phyloP scores from a whole-genome alignment of 2,113 vertebrate species.

The Hippocampus guttulatus region DNA sequence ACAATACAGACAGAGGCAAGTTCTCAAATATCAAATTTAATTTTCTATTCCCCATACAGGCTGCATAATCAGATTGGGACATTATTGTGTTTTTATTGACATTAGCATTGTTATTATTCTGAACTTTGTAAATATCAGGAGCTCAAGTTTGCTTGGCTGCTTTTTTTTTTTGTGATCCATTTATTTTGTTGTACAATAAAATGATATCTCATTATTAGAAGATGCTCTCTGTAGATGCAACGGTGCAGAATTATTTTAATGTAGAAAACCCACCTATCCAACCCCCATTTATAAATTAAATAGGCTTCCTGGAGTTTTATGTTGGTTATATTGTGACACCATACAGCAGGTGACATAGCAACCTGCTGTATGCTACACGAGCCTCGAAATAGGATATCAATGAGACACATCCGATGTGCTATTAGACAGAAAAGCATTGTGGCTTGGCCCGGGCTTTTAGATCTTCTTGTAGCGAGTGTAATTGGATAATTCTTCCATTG shows the following conservation, averaged over 20 bases:
- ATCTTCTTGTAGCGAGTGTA: slow-evolving; percentile 27
- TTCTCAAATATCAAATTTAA: slow-evolving; percentile 81
- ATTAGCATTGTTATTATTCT: slow-evolving; percentile 79
- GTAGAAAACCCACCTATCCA: slow-evolving; percentile 1
- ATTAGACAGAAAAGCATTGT: slow-evolving; percentile 30
- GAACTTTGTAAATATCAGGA: slow-evolving; percentile 75
- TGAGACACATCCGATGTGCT: slow-evolving; percentile 29
- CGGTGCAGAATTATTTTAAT: slow-evolving; percentile 35
- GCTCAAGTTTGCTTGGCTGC: slow-evolving; percentile 47
- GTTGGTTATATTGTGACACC: slow-evolving; percentile 27
- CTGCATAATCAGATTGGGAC: slow-evolving; percentile 72
- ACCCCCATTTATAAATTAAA: slow-evolving; percentile 29
- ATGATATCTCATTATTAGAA: slow-evolving; percentile 58
- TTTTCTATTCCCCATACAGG: slow-evolving; percentile 66
- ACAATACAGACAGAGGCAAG: slow-evolving; percentile 75
- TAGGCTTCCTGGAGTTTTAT: slow-evolving; percentile 19
- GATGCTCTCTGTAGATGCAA: slow-evolving; percentile 37
- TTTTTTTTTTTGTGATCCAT: slow-evolving; percentile 64
- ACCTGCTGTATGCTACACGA: slow-evolving; percentile 1
- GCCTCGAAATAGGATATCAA: slow-evolving; percentile 26
- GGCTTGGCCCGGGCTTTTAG: slow-evolving; percentile 48
- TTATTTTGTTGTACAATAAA: slow-evolving; percentile 58
- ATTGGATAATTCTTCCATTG: slow-evolving; percentile 51
- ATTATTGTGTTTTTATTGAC: slow-evolving; percentile 82
- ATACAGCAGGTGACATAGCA: slow-evolving; percentile 19